phyloP scores from a whole-genome alignment of 2,113 vertebrate species.

The Scortum barcoo region DNA sequence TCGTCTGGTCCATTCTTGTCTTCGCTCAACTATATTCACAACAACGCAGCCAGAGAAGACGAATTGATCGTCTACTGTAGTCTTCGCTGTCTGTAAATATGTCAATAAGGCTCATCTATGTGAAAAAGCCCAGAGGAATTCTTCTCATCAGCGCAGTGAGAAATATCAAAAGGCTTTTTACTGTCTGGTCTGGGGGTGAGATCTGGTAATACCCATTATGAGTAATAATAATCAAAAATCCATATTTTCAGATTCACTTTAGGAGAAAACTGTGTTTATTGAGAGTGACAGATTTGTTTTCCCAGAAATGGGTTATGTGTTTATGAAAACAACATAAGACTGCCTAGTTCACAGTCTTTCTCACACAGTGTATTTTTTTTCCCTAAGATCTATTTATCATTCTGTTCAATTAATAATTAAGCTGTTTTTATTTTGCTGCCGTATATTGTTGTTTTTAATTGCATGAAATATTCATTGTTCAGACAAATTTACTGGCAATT shows the following conservation, averaged over 20 bases:
- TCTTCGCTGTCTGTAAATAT: constrained; percentile 63
- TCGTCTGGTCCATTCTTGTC: constrained; percentile 43
- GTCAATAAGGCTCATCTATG: constrained; percentile 75
- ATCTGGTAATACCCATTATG: constrained; percentile 77
- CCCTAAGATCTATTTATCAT: constrained; percentile 84
- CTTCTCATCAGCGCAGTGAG: constrained; percentile 55
- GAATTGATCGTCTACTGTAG: constrained; percentile 72
- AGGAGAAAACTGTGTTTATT: constrained; percentile 73
- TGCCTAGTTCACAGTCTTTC: constrained; percentile 78
- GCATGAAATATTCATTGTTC: constrained; percentile 86
- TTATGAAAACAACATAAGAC: constrained; percentile 82
- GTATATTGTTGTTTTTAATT: constrained; percentile 88
- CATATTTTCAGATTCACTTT: constrained; percentile 81
- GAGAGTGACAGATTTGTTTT: constrained; percentile 84
- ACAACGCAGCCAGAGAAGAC: constrained; percentile 49
- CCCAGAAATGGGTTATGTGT: constrained; percentile 82
- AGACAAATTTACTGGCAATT: constrained; percentile 84
- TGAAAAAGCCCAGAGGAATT: constrained; percentile 70
- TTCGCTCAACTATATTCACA: constrained; percentile 36
- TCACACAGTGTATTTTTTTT: constrained; percentile 75
- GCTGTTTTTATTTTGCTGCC: constrained; percentile 85
- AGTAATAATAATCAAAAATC: constrained; percentile 85
- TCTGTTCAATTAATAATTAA: constrained; percentile 88
- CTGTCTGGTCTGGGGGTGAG: constrained; percentile 60
- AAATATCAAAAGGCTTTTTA: constrained; percentile 74